phyloP scores from a whole-genome alignment of 2,888 invertebrate genomes.

The Notocelia uddmanniana region DNA sequence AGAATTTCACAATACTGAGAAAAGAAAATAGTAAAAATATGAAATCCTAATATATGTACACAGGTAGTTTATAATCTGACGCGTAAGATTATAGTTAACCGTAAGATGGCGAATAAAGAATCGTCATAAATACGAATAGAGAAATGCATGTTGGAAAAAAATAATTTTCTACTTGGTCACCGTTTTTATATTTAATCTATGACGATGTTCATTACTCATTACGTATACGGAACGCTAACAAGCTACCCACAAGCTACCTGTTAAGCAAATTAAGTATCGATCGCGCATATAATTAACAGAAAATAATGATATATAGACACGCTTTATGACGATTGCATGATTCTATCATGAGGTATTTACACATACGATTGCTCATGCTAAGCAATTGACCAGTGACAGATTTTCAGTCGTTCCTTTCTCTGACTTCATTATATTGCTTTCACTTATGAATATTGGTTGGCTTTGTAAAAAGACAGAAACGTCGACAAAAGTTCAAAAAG shows the following conservation, averaged over 20 bases:
- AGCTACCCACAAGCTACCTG: no score
- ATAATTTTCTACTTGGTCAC: background rate
- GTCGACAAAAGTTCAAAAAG: background rate
- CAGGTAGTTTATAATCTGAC: no score
- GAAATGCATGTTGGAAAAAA: no score
- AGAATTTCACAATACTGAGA: no score
- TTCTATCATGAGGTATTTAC: background rate
- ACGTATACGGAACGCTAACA: constrained; percentile 13
- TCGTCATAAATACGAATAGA: no score
- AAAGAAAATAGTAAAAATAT: no score
- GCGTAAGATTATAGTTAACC: no score
- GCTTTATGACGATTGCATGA: background rate
- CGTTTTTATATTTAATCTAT: background rate
- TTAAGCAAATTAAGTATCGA: no score
- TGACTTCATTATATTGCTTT: background rate
- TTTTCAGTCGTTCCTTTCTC: background rate
- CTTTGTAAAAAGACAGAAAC: background rate
- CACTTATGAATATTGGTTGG: background rate
- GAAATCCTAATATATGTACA: no score
- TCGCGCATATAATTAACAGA: background rate
- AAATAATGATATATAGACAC: constrained; percentile 9
- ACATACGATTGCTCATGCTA: background rate
- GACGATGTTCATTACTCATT: background rate
- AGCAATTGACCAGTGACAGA: background rate
- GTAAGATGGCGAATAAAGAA: no score